A percentile compares a stretch with the other conserved stretches of the same genome.
Conservation (phyloP, 2,113 vertebrate species). For the Lagopus leucura region DNA sequence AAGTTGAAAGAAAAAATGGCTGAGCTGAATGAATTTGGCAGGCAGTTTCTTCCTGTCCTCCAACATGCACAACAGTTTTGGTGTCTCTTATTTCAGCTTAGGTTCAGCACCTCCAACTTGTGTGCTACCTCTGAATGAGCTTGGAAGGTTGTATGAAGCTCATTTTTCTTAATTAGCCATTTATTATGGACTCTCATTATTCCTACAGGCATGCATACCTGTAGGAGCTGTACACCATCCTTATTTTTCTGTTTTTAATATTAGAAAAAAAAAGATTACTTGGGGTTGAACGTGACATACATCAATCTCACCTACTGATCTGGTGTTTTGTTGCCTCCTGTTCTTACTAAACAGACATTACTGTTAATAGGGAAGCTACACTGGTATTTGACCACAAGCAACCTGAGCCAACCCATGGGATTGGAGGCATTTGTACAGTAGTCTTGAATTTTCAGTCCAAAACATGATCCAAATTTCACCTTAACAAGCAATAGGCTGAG, state of each 20-base stretch:
- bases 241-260: not conserved
- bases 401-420: not conserved
- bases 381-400: not conserved
- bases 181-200: not conserved
- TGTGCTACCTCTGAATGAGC: not conserved
- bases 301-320: not conserved
- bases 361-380: not conserved
- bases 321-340: not conserved
- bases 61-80: not conserved
- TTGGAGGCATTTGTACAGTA: fast-evolving
- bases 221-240: not conserved
- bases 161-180: not conserved
- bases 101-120: not conserved
- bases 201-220: not conserved
- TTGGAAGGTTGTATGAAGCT: not conserved
- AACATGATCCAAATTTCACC: not conserved
- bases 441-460: not conserved
- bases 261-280: not conserved
- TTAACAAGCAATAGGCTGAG: not conserved
- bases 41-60: not conserved
- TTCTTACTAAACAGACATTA: not conserved
- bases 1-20: not conserved
- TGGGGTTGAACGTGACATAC: not conserved
- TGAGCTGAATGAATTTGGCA: not conserved
- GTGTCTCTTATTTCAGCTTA: not conserved